phyloP scores from a whole-genome alignment of 2,113 vertebrate genomes.

The Neogale vison region DNA sequence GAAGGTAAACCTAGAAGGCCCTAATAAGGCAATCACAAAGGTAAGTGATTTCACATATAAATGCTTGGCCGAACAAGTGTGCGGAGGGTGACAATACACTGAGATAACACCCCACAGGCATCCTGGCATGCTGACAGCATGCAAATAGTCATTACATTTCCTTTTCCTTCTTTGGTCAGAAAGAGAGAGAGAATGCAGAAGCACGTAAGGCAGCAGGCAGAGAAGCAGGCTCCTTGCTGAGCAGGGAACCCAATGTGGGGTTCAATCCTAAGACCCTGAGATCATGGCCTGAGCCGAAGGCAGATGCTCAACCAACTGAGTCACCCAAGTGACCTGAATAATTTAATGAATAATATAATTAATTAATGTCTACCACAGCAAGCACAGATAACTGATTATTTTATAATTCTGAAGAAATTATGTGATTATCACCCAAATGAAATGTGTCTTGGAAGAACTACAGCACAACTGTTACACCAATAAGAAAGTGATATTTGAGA shows the following conservation, averaged over 20 bases:
- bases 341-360: too few relatives aligned
- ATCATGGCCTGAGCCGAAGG: neutral
- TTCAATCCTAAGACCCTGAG: neutral
- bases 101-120: rapidly evolving
- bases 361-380: neutral
- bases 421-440: neutral
- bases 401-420: neutral
- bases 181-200: neutral
- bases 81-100: neutral
- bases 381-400: neutral
- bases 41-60: neutral
- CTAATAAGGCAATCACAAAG: neutral
- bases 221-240: neutral
- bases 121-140: too few relatives aligned
- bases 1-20: neutral
- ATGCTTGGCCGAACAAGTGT: neutral
- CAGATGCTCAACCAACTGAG: neutral
- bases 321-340: too few relatives aligned
- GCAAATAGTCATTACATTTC: neutral
- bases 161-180: neutral
- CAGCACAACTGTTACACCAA: neutral
- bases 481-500: neutral
- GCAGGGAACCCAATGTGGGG: too few relatives aligned
- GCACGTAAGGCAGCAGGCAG: neutral
- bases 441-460: neutral